Conservation (phyloP, 2,113 vertebrate species). For the Oreochromis niloticus region DNA sequence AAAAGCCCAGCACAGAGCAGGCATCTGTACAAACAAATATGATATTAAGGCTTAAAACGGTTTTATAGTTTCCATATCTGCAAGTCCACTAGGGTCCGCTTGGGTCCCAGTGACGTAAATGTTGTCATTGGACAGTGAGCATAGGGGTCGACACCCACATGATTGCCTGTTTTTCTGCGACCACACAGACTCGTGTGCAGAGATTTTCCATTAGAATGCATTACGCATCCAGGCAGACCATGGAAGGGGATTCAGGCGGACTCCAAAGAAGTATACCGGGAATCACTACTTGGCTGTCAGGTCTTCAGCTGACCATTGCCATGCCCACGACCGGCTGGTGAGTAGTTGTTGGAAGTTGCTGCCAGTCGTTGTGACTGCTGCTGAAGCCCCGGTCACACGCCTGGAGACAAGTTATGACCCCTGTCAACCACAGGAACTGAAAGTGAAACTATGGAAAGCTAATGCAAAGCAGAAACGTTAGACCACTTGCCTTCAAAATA, state of each 20-base stretch:
- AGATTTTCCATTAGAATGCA: neutral
- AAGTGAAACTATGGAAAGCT: neutral
- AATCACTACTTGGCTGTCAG: neutral
- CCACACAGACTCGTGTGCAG: accelerated
- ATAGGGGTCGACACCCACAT: accelerated
- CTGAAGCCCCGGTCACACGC: neutral
- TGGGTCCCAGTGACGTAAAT: neutral
- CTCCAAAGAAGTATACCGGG: neutral
- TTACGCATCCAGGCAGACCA: neutral
- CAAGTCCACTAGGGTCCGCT: accelerated
- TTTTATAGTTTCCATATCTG: neutral
- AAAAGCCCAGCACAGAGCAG: neutral
- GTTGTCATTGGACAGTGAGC: accelerated
- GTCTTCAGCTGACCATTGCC: neutral
- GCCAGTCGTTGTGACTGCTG: neutral
- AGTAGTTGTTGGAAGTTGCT: neutral
- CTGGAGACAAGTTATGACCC: neutral
- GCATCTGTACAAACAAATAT: neutral
- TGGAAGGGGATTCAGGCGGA: neutral
- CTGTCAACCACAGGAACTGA: neutral
- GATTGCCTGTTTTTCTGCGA: neutral
- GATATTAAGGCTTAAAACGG: accelerated
- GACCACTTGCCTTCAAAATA: neutral
- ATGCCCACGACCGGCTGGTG: neutral
- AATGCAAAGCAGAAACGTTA: neutral